phyloP scores from a whole-genome alignment of 2,113 vertebrate species.

The Felis catus region F.catus_Fca126_mat1.0 CM031423.1:3131501-3132000 shows the following conservation, averaged over 20 bases:
- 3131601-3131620: neutral
- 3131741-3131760: fast-evolving
- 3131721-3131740: neutral
- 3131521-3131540: neutral
- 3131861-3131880: fast-evolving
- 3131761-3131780: too few relatives aligned
- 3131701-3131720: fast-evolving
- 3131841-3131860: fast-evolving
- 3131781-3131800: neutral
- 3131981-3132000: too few relatives aligned
- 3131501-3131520: neutral
- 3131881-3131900: fast-evolving
- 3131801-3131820: neutral
- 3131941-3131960: neutral
- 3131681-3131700: too few relatives aligned
- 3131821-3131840: neutral
- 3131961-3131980: neutral
- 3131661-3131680: fast-evolving
- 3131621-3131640: neutral
- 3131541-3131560: neutral
- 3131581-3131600: fast-evolving
- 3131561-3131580: fast-evolving
- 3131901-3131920: neutral
- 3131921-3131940: neutral
- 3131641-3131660: fast-evolving